phyloP scores from a whole-genome alignment of 2,797 vertebrate genomes.

The Pseudochromis fuscus region DNA sequence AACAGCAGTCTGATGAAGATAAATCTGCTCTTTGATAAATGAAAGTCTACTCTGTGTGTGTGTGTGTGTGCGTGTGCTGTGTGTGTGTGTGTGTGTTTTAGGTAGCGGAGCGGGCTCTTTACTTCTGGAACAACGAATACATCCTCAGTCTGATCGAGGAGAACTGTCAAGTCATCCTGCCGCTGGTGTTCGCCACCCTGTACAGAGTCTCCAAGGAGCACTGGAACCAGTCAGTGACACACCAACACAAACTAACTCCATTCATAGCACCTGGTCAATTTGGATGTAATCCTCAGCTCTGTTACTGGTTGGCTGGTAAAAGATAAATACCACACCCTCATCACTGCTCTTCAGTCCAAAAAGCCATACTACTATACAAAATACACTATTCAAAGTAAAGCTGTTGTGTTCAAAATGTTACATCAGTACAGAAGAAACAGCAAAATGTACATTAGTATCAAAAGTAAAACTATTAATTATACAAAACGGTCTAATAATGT shows the following conservation, averaged over 20 bases:
- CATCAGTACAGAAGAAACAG: too few relatives aligned
- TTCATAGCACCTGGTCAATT: neutral
- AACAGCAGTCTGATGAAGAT: conserved; percentile 1
- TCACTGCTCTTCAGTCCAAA: too few relatives aligned
- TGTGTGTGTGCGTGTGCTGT: conserved; percentile 13
- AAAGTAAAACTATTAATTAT: too few relatives aligned
- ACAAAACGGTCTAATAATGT: too few relatives aligned
- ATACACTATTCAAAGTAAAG: too few relatives aligned
- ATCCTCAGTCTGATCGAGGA: conserved; percentile 96
- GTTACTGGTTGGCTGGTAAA: neutral
- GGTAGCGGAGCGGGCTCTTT: conserved; percentile 96
- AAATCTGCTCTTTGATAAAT: conserved; percentile 2
- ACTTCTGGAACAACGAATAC: conserved; percentile 98
- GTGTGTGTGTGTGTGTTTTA: conserved; percentile 60
- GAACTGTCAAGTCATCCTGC: conserved; percentile 94
- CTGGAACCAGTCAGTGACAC: conserved; percentile 93
- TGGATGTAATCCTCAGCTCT: neutral
- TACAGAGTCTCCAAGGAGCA: conserved; percentile 97
- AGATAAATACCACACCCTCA: neutral
- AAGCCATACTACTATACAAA: too few relatives aligned
- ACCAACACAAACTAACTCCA: neutral
- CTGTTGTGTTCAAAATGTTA: too few relatives aligned
- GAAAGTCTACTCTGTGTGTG: neutral
- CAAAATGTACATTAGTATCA: too few relatives aligned
- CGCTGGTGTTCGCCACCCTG: conserved; percentile 93